Percentiles rank a stretch among this genome's conserved stretches.
phyloP scores from a whole-genome alignment of 92 coral and sea anemone genomes.

The Pocillopora grandis region DNA sequence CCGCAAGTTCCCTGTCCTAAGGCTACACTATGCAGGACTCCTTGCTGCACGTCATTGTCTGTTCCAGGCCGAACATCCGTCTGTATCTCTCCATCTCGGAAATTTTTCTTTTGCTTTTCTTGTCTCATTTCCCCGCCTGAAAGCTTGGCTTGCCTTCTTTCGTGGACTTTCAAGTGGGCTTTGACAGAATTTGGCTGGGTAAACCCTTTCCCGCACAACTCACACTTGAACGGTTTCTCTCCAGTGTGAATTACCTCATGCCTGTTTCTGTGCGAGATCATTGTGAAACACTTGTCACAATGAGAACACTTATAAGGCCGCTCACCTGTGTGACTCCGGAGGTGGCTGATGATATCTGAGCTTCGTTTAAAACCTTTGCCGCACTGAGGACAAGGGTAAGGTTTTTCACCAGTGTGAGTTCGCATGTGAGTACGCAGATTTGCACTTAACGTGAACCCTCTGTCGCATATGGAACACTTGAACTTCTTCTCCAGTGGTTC shows the following conservation, averaged over 20 bases:
- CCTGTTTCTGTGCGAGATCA: conserved; percentile 41
- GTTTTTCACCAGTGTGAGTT: conserved; percentile 53
- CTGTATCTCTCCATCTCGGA: conserved; percentile 2
- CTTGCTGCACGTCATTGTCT: neutral
- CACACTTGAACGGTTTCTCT: conserved; percentile 39
- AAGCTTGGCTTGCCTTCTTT: conserved; percentile 12
- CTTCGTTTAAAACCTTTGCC: conserved; percentile 42
- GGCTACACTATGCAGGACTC: neutral
- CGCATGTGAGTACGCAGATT: conserved; percentile 35
- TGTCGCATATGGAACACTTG: conserved; percentile 44
- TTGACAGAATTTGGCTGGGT: conserved; percentile 27
- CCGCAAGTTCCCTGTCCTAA: neutral
- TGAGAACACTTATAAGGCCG: conserved; percentile 48
- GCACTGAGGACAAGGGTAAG: conserved; percentile 47
- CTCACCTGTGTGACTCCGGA: conserved; percentile 50
- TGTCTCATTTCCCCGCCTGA: conserved; percentile 1
- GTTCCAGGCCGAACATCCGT: neutral
- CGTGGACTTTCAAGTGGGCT: conserved; percentile 45
- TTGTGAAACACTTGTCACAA: conserved; percentile 43
- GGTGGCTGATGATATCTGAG: conserved; percentile 37
- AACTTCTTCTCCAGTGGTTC: conserved; percentile 24
- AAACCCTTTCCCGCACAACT: conserved; percentile 42
- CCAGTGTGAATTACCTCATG: conserved; percentile 52
- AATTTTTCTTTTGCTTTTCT: neutral
- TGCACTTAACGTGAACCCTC: conserved; percentile 25